Percentiles rank a stretch among this genome's conserved stretches.
These are phyloP conservation scores for Protobothrops flavoviridis DNA, from an alignment of 2,113 vertebrate genomes.

Conservation along the genomic window DNA sequence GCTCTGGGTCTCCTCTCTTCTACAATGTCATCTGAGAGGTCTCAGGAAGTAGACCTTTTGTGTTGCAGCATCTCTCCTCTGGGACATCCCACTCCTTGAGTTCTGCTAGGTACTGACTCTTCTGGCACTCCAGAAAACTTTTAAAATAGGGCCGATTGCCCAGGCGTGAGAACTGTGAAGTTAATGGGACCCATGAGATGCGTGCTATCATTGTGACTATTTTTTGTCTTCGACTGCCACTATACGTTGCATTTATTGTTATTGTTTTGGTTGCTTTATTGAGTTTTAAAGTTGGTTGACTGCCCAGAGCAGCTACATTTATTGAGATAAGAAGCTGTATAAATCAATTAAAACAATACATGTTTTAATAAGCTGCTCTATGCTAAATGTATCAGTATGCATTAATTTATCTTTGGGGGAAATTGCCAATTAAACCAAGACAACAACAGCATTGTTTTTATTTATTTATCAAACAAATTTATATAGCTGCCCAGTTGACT, in stretches of 20 bases:
- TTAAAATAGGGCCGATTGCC: background rate
- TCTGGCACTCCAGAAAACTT: background rate
- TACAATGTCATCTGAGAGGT: background rate
- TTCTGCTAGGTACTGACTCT: background rate
- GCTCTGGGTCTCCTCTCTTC: background rate
- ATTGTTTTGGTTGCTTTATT: background rate
- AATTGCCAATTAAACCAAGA: background rate
- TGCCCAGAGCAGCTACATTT: background rate
- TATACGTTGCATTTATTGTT: background rate
- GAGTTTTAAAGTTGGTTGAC: background rate
- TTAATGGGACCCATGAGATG: background rate
- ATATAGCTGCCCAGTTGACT: background rate
- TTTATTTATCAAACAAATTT: background rate
- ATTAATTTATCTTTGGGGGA: background rate
- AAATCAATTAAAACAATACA: background rate
- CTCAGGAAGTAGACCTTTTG: background rate
- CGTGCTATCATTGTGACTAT: background rate
- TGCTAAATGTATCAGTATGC: background rate
- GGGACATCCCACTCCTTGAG: background rate
- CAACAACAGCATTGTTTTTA: background rate
- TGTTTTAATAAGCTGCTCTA: background rate
- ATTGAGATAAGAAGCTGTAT: background rate
- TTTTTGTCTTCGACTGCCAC: background rate
- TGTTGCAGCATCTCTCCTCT: background rate
- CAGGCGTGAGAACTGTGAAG: background rate